Evolutionary conservation across 2,888 invertebrate species (phyloP).

Genomic region (Aphodius granarius): DNA sequence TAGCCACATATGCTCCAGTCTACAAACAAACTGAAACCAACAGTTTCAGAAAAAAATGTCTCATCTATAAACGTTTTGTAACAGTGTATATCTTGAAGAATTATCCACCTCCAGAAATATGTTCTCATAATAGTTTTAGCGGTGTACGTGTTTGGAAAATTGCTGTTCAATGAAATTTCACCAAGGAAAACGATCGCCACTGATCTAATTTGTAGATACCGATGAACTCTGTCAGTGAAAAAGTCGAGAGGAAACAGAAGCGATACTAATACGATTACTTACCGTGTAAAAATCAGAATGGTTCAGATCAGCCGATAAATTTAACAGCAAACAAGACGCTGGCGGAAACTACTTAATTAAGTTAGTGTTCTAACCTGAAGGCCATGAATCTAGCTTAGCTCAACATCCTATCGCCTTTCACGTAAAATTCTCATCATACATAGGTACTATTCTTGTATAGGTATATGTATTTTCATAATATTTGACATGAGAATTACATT

Average conservation of each 20-base stretch:
- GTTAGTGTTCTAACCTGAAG: background rate
- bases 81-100: no score
- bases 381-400: background rate
- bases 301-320: background rate
- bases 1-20: no score
- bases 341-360: background rate
- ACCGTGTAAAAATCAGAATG: background rate
- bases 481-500: no score
- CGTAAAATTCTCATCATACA: background rate
- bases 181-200: background rate
- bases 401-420: background rate
- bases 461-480: no score
- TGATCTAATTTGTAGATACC: background rate
- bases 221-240: background rate
- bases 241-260: background rate
- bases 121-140: no score
- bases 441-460: no score
- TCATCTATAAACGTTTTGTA: no score
- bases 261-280: background rate
- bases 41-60: no score
- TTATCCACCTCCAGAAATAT: no score
- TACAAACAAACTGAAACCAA: no score
- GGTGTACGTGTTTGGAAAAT: no score
- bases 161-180: no score
- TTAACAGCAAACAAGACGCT: background rate